Evolutionary conservation across 1,140 invertebrate genomes (phyloP).

Genomic region (Caenorhabditis tropicalis): DNA sequence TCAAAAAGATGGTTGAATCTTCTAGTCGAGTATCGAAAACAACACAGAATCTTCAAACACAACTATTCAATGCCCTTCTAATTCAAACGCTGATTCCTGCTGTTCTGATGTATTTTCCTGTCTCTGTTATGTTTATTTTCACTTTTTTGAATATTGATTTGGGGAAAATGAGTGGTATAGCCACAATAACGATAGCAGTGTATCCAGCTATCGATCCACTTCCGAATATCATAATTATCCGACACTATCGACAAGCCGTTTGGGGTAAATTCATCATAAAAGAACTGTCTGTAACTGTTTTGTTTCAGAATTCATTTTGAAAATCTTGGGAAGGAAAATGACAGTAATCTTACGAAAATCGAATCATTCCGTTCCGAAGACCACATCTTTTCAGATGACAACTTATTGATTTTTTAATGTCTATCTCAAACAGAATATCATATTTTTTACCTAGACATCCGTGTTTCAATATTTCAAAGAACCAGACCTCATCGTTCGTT

Average conservation of each 20-base stretch:
- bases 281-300: no score
- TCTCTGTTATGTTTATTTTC: background rate
- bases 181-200: background rate
- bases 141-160: background rate
- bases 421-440: no score
- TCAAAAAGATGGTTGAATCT: background rate
- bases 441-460: no score
- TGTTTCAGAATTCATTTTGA: no score
- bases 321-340: no score
- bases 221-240: background rate
- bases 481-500: no score
- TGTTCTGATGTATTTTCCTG: background rate
- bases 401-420: no score
- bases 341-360: no score
- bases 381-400: no score
- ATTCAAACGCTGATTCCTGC: background rate
- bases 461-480: no score
- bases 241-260: background rate
- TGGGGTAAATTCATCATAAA: background rate
- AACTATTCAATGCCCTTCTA: slow-evolving; percentile 5
- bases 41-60: background rate
- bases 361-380: no score
- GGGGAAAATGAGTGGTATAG: background rate
- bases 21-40: no score
- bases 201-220: slow-evolving; percentile 20